phyloP scores from a whole-genome alignment of 2,113 vertebrate species.

The Brachionichthys hirsutus region DNA sequence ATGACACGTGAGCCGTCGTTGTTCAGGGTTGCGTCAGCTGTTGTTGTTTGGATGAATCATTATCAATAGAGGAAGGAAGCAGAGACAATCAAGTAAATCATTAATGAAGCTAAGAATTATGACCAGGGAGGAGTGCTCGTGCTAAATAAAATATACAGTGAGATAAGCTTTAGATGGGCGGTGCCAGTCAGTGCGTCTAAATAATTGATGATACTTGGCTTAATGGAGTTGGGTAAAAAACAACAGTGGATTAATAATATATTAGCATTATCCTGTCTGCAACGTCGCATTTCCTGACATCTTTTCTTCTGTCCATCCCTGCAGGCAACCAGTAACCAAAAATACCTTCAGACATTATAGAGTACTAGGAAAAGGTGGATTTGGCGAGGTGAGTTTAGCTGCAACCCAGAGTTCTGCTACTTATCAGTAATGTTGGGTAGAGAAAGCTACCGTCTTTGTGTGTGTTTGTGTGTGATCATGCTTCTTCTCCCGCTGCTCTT shows the following conservation, averaged over 20 bases:
- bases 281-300: slow-evolving; percentile 21
- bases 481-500: slow-evolving; percentile 36
- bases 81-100: neutral
- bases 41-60: neutral
- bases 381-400: slow-evolving; percentile 89
- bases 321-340: slow-evolving; percentile 91
- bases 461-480: slow-evolving; percentile 25
- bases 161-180: slow-evolving; percentile 12
- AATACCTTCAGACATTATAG: slow-evolving; percentile 92
- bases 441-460: slow-evolving; percentile 29
- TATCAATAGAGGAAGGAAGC: neutral
- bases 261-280: slow-evolving; percentile 61
- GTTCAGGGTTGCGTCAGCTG: neutral
- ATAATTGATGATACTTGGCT: slow-evolving; percentile 65
- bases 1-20: neutral
- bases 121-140: neutral
- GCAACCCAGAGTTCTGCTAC: neutral
- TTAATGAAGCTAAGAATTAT: neutral
- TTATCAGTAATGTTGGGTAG: slow-evolving; percentile 7
- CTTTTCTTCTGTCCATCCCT: slow-evolving; percentile 46
- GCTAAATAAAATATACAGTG: neutral
- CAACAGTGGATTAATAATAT: slow-evolving; percentile 60
- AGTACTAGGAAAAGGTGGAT: slow-evolving; percentile 94
- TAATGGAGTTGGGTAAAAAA: slow-evolving; percentile 48
- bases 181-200: slow-evolving; percentile 35